Evolutionary conservation across 2,888 invertebrate species (phyloP), one percentile per base, ranked within the genome.

Genomic region (Troglohyphantes excavatus): DNA sequence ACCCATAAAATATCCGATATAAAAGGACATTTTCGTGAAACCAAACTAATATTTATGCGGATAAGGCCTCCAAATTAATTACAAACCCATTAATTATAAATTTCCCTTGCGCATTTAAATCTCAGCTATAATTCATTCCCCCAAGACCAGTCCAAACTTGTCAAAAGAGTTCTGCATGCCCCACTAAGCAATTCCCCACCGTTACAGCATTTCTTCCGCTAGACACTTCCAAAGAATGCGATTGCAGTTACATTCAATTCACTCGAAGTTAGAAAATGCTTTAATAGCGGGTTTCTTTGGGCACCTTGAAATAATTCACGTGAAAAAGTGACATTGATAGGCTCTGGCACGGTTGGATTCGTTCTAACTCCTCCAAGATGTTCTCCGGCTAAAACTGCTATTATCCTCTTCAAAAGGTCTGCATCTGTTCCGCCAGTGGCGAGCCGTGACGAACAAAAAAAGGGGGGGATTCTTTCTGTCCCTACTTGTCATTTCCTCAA

Each of bases 401-500:
- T 46, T 46, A 46, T 46, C 13, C 46, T 13, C 9, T 33, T 3
- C 3, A 46, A 46, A 46, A 46, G 46, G 46, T 46, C 46, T 17
- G 46, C 11, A 17, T 46, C 46, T 17, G 46, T 46, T 46, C 17
- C 46, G 46, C 46, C 11, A 7, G 46, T 46, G 46, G 9, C 46
- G 17, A 17, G 17, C 46, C 46, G 17, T 46, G 46, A 46, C 46
- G 46, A 46, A 46, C 3, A 46, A 17, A 6, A 33, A 33, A 33
- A 33, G 33, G 33, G 59, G 59, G 9, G 21, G 33, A 13, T 17
- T 17, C 46, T 33, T 33, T 33, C 33, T 53, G 53, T 26, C 46
- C 27, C 59, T 75, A 59, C 29, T 75, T 75, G 75, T 59, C 75
- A 29, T 75, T 59, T 75, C 75, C 75, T 75, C 75, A 75, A 75